These are phyloP conservation scores for Scalopus aquaticus DNA, from an alignment of 2,113 vertebrate species.

Conservation along the genomic window DNA sequence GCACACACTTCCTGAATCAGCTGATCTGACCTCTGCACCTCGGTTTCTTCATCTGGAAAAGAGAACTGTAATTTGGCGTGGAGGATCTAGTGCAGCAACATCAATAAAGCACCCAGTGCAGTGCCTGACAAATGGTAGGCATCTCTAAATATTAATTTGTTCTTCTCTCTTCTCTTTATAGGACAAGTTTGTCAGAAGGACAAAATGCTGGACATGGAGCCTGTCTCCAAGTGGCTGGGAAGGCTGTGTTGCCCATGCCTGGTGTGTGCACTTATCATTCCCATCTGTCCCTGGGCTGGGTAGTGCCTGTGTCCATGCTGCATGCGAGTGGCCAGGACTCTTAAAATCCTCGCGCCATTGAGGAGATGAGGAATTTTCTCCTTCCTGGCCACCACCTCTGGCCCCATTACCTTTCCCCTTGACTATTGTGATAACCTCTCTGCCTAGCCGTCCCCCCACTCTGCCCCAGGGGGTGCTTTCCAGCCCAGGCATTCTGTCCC, in stretches of 20 bases:
- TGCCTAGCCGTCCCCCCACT: not conserved
- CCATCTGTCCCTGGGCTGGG: not conserved
- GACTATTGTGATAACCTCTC: not conserved
- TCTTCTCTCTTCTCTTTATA: not conserved
- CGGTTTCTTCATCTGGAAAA: not conserved
- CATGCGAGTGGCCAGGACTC: not conserved
- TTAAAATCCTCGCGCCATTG: not conserved
- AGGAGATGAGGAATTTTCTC: not conserved
- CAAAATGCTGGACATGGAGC: not conserved
- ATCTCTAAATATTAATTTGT: not conserved
- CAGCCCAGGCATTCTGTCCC: not conserved
- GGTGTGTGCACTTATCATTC: too few relatives aligned
- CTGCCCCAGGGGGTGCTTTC: not conserved
- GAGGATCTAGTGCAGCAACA: not conserved
- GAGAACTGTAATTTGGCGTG: not conserved
- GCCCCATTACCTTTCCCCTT: constrained; percentile 23
- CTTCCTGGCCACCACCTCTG: not conserved
- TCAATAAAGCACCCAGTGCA: not conserved
- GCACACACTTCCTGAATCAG: not conserved
- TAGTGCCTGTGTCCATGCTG: not conserved
- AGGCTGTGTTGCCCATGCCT: not conserved
- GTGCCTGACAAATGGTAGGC: not conserved
- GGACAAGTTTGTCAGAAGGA: not conserved
- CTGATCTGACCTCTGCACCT: not conserved
- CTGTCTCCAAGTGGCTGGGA: not conserved